These are phyloP conservation scores for Danio jaintianensis DNA, from an alignment of 2,797 vertebrate species.

Conservation along the genomic window DNA sequence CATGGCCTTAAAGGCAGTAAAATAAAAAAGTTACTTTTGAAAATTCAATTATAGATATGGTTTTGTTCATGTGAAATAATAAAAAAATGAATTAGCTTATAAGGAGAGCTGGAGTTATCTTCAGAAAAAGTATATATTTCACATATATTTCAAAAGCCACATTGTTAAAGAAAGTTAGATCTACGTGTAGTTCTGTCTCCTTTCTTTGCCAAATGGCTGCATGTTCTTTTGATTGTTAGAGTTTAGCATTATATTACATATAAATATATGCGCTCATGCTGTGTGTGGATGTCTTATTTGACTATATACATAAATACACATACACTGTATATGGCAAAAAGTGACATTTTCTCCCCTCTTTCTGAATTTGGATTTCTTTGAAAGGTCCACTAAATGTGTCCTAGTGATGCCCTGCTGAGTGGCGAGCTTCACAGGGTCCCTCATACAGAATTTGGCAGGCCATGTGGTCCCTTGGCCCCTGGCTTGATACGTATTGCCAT, in stretches of 20 bases:
- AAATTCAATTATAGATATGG: slow-evolving; percentile 47
- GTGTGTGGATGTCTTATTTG: not conserved
- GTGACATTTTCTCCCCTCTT: not conserved
- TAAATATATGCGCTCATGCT: too few relatives aligned
- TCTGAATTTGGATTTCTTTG: slow-evolving; percentile 16
- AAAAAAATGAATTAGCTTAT: slow-evolving; percentile 2
- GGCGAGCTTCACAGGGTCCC: slow-evolving; percentile 11
- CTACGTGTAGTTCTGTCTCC: not conserved
- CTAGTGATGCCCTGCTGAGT: slow-evolving; percentile 38
- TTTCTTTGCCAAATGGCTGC: not conserved
- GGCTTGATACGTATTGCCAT: slow-evolving; percentile 44
- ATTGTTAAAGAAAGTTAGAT: not conserved
- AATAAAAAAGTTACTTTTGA: slow-evolving; percentile 1
- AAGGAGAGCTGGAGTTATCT: not conserved
- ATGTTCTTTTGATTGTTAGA: slow-evolving; percentile 7
- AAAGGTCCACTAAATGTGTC: slow-evolving; percentile 10
- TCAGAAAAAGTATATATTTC: not conserved
- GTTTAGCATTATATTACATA: not conserved
- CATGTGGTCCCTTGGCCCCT: slow-evolving; percentile 28
- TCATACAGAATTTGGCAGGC: slow-evolving; percentile 43
- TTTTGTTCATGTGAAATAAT: slow-evolving; percentile 33
- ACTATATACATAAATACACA: not conserved
- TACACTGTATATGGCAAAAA: not conserved
- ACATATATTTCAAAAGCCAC: not conserved
- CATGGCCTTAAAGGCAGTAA: slow-evolving; percentile 19